Evolutionary conservation across 2,888 invertebrate species (phyloP), one percentile per base, ranked within the genome.

Genomic region (Dromius quadrimaculatus): DNA sequence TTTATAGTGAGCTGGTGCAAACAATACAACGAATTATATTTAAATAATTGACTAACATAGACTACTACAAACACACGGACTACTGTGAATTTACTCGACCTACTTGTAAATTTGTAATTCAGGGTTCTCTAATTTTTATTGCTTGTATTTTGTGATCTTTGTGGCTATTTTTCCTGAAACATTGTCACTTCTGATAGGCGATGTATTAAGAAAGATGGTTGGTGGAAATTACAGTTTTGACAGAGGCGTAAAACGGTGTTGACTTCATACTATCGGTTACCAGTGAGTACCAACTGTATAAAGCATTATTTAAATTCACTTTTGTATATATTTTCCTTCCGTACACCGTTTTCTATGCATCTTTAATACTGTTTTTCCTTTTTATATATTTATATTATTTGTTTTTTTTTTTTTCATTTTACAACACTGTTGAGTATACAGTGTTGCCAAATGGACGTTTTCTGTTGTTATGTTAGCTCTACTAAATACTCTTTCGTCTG

Each of bases 1-100:
- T 76, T 71, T 76, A 62, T 62, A 79, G 78, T 79, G 77, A 76
- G 75, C 75, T 74, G 78, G 78, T 78, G 79, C 78, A 77, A 75
- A 76, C 41, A 43, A 61, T 76, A 76, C 75, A 76, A 76, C 76
- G 76, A 77, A 72, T 50, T 59, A 59, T 59, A 59, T 59, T 36
- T 59, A 59, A 36, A 13, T 36, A 59, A 59, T 34, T 59, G 38
- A 59, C 59, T 59, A 59, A 59, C 38, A 36, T 36, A 34, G 38
- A 54, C 50, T 28, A 13, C 23, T 28, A 54, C 17, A 54, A 15
- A 23, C 38, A 47, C 38, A 36, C 34, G 59, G 22, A 59, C 59
- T 38, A 38, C 36, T 36, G 59, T 59, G 38, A 38, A 59, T 34
- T 36, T 38, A 59, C 38, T 59, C 59, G 59, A 59, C 50, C 23